Evolutionary conservation across 2,113 vertebrate genomes (phyloP).

Genomic region (Planiliza haematocheilus): DNA sequence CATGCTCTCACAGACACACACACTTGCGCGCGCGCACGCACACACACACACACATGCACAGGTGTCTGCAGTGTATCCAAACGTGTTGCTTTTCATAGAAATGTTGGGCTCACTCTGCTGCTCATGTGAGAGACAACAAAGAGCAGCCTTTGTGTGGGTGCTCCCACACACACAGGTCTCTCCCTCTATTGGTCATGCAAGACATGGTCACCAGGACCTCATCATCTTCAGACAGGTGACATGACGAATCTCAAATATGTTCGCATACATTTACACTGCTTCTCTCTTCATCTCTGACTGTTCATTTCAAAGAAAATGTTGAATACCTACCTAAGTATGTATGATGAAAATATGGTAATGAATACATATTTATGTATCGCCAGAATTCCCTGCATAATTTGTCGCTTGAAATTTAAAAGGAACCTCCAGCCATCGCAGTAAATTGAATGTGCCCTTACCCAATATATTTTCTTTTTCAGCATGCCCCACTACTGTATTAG

Average conservation of each 20-base stretch:
- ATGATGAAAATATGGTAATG: constrained; percentile 64
- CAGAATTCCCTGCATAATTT: constrained; percentile 59
- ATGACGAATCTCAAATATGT: constrained; percentile 64
- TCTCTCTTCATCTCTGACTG: constrained; percentile 31
- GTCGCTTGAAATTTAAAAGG: constrained; percentile 63
- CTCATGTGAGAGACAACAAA: constrained; percentile 72
- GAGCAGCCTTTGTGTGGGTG: constrained; percentile 34
- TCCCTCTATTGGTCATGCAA: constrained; percentile 37
- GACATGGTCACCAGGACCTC: constrained; percentile 56
- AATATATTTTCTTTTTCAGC: constrained; percentile 53
- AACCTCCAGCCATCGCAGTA: constrained; percentile 48
- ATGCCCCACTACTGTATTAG: constrained; percentile 29
- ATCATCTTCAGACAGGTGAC: constrained; percentile 57
- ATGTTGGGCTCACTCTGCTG: constrained; percentile 71
- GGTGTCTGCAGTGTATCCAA: constrained; percentile 63
- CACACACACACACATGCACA: constrained; percentile 31
- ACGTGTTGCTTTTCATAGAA: constrained; percentile 73
- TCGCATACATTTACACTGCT: constrained; percentile 37
- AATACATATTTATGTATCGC: constrained; percentile 53
- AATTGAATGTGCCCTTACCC: constrained; percentile 57
- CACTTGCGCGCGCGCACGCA: constrained; percentile 8
- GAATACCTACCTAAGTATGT: constrained; percentile 35
- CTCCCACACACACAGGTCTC: constrained; percentile 10
- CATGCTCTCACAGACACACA: constrained; percentile 29
- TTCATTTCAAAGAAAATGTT: constrained; percentile 56